Evolutionary conservation across 1,140 invertebrate species (phyloP).

Genomic region (Planococcus citri): DNA sequence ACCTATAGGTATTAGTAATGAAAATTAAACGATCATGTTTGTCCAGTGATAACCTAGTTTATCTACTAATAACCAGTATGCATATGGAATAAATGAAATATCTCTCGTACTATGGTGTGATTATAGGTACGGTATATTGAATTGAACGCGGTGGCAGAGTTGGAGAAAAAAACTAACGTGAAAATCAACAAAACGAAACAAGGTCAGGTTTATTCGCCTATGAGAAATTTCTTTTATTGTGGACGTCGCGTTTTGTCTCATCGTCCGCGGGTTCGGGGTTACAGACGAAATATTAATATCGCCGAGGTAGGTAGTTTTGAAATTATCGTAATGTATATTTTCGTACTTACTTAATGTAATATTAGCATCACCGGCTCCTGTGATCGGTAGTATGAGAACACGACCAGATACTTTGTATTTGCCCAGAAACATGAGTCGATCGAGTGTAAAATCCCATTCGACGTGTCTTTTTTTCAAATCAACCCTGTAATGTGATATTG

Average conservation of each 20-base stretch:
- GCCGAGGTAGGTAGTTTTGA: too few relatives aligned
- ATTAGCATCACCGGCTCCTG: slow-evolving; percentile 52
- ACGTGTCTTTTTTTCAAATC: slow-evolving; percentile 27
- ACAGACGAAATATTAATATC: too few relatives aligned
- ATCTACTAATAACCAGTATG: neutral
- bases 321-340: too few relatives aligned
- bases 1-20: too few relatives aligned
- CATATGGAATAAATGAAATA: neutral
- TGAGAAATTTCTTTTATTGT: too few relatives aligned
- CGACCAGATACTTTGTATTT: slow-evolving; percentile 54
- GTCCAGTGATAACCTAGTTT: neutral
- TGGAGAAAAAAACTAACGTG: too few relatives aligned
- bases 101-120: neutral
- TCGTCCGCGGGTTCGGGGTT: too few relatives aligned
- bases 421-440: slow-evolving; percentile 38
- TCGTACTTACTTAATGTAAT: slow-evolving; percentile 48
- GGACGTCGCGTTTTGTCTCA: too few relatives aligned
- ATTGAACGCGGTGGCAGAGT: too few relatives aligned
- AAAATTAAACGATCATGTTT: too few relatives aligned
- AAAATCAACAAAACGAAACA: neutral
- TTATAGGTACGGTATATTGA: neutral
- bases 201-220: neutral
- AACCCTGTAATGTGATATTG: slow-evolving; percentile 24
- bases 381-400: slow-evolving; percentile 52
- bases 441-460: slow-evolving; percentile 31